Percentiles rank a stretch among this genome's conserved stretches.
Evolutionary conservation across 1,140 invertebrate species (phyloP).

Genomic region (Glomeris maerens): DNA sequence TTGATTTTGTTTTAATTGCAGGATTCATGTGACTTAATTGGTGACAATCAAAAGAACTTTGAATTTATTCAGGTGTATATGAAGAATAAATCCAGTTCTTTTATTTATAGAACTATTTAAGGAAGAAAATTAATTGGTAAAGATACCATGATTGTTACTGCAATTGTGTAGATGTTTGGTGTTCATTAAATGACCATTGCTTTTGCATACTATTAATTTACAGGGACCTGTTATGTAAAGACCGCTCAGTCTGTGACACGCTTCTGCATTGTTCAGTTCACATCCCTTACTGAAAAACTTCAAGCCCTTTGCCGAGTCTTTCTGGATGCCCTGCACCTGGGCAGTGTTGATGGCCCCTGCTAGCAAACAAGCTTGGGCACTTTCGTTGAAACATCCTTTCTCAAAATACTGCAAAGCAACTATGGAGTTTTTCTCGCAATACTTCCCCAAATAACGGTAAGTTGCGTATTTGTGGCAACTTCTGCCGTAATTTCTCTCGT

Average conservation of each 20-base stretch:
- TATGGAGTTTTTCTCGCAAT: slow-evolving; percentile 18
- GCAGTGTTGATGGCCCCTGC: slow-evolving; percentile 49
- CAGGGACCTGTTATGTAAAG: slow-evolving; percentile 54
- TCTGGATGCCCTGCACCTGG: slow-evolving; percentile 17
- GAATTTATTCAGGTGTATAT: too few relatives aligned
- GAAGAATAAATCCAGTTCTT: too few relatives aligned
- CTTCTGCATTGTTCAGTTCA: slow-evolving; percentile 43
- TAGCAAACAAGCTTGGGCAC: slow-evolving; percentile 54
- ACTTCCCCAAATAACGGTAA: slow-evolving; percentile 37
- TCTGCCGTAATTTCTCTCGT: slow-evolving; percentile 57
- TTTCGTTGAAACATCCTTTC: slow-evolving; percentile 56
- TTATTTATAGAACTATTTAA: too few relatives aligned
- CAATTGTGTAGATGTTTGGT: too few relatives aligned
- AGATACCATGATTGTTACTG: too few relatives aligned
- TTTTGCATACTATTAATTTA: too few relatives aligned
- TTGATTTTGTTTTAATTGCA: too few relatives aligned
- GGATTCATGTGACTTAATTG: too few relatives aligned
- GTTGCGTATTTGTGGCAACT: slow-evolving; percentile 75
- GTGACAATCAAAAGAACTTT: too few relatives aligned
- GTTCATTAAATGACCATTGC: too few relatives aligned
- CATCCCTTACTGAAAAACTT: slow-evolving; percentile 55
- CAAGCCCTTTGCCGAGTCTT: slow-evolving; percentile 37
- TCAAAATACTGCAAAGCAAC: slow-evolving; percentile 53
- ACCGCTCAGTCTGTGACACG: slow-evolving; percentile 64
- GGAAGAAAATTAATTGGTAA: too few relatives aligned